Percentiles rank a stretch among this genome's conserved stretches.
Conservation (phyloP, 2,888 invertebrate species). For the Andrena camellia region DNA sequence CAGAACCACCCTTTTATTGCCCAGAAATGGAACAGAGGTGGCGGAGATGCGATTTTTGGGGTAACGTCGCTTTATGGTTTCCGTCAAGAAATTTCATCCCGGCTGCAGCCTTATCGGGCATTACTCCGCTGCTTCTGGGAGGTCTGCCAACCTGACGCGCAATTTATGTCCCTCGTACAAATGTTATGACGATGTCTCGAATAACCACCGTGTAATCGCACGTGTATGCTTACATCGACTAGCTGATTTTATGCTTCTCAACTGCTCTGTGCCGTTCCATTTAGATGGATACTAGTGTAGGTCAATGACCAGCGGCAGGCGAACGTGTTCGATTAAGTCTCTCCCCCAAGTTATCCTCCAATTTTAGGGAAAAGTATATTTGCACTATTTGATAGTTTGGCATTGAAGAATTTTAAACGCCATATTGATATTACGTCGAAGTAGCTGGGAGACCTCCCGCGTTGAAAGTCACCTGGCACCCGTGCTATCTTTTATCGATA, state of each 20-base stretch:
- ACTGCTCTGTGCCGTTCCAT: background rate
- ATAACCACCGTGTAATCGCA: conserved; percentile 45
- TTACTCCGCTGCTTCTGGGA: conserved; percentile 60
- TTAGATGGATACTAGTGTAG: background rate
- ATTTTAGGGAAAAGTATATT: too few species aligned
- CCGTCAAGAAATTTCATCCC: conserved; percentile 61
- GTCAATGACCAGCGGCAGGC: background rate
- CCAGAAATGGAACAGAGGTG: conserved; percentile 50
- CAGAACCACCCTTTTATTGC: conserved; percentile 52
- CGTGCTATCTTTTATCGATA: too few species aligned
- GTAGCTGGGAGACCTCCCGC: conserved; percentile 50
- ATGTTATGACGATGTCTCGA: conserved; percentile 53
- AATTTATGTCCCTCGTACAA: conserved; percentile 48
- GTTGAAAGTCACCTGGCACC: conserved; percentile 25
- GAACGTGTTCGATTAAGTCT: background rate
- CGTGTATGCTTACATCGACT: conserved; percentile 28
- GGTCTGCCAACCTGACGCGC: conserved; percentile 57
- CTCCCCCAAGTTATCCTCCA: too few species aligned
- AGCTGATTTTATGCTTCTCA: too few species aligned
- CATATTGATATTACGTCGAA: conserved; percentile 61
- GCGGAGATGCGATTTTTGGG: conserved; percentile 52
- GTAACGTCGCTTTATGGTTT: conserved; percentile 58
- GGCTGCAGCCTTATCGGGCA: conserved; percentile 61
- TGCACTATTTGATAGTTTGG: background rate
- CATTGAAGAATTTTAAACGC: background rate